These are phyloP conservation scores for Tragelaphus buxtoni DNA, from an alignment of 2,113 vertebrate genomes.

Conservation along the genomic window DNA sequence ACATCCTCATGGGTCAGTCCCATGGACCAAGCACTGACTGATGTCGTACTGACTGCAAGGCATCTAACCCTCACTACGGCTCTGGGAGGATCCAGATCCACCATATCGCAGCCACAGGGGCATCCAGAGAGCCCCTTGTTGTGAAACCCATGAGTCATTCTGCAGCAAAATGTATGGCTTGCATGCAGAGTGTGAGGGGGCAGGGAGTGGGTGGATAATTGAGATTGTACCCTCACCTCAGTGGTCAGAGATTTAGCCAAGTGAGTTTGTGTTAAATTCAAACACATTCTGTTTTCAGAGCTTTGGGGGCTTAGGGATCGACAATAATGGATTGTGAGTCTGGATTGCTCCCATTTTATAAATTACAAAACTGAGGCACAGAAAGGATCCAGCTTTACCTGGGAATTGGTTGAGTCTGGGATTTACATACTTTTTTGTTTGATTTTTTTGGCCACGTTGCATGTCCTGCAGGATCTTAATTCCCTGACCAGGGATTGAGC, in stretches of 20 bases:
- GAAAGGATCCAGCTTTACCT: fast-evolving
- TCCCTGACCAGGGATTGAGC: neutral
- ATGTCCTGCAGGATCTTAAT: neutral
- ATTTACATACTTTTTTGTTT: neutral
- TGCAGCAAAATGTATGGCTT: neutral
- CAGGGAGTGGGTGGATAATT: neutral
- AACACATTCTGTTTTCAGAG: neutral
- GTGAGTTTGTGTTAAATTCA: neutral
- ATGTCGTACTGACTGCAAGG: neutral
- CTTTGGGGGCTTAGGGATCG: neutral
- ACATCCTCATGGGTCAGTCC: too few relatives aligned
- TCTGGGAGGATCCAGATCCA: neutral
- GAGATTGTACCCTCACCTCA: neutral
- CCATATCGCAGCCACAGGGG: neutral
- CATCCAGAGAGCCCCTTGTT: neutral
- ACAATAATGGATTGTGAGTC: neutral
- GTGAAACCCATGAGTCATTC: neutral
- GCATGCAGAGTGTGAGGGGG: neutral
- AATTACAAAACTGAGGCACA: neutral
- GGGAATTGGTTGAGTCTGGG: neutral
- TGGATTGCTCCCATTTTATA: neutral
- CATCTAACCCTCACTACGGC: fast-evolving
- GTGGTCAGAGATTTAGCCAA: neutral
- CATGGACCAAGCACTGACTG: fast-evolving
- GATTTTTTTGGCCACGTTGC: neutral